Evolutionary conservation across 2,888 invertebrate genomes (phyloP).

Genomic region (Archips crataeganus): DNA sequence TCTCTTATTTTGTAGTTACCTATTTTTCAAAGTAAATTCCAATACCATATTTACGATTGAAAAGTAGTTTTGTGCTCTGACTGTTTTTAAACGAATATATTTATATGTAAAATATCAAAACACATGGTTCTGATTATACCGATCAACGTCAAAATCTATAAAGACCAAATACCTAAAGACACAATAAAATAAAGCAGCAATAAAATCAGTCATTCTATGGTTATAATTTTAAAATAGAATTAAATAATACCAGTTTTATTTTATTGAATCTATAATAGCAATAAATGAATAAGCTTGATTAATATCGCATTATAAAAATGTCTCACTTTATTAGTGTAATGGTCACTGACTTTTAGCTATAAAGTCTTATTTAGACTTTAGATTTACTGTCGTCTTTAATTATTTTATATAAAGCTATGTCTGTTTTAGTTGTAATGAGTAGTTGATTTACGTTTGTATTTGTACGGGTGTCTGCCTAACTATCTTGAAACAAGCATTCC

Average conservation of each 20-base stretch:
- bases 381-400: constrained; percentile 12
- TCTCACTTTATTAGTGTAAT: constrained; percentile 30
- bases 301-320: constrained; percentile 47
- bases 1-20: no score
- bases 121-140: not conserved
- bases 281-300: constrained; percentile 48
- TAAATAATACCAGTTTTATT: constrained; percentile 14
- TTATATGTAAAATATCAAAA: not conserved
- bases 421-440: constrained; percentile 13
- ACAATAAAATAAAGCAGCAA: constrained; percentile 26
- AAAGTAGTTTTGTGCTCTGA: not conserved
- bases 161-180: not conserved
- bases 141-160: constrained; percentile 13
- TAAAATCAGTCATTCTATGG: constrained; percentile 29
- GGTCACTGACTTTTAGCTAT: constrained; percentile 8
- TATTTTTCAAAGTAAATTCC: no score
- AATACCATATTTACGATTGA: no score
- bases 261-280: constrained; percentile 47
- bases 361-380: not conserved
- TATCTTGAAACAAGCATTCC: constrained; percentile 69
- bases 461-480: constrained; percentile 24
- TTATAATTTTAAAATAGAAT: constrained; percentile 10
- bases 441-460: constrained; percentile 31
- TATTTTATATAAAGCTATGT: constrained; percentile 20
- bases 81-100: not conserved